phyloP scores from a whole-genome alignment of 2,888 invertebrate species.

The Myathropa florea region DNA sequence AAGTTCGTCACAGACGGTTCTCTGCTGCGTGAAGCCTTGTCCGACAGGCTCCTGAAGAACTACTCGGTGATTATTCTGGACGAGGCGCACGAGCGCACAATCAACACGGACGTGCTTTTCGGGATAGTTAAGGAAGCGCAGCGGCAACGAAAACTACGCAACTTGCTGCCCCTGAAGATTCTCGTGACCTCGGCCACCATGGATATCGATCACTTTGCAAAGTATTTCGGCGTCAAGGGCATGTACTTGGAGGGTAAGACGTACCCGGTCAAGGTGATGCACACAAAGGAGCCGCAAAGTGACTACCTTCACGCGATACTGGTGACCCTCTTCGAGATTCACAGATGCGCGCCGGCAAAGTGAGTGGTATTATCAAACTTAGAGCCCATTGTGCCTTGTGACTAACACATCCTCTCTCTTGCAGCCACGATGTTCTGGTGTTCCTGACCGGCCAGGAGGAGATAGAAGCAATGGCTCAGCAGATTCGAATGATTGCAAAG shows the following conservation, averaged over 20 bases:
- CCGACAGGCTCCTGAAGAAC: constrained; percentile 86
- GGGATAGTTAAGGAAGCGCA: constrained; percentile 95
- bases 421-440: constrained; percentile 93
- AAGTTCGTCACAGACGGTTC: constrained; percentile 98
- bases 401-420: constrained; percentile 75
- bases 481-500: constrained; percentile 87
- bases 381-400: no score
- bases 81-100: constrained; percentile 97
- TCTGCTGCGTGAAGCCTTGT: constrained; percentile 93
- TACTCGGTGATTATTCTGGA: constrained; percentile 94
- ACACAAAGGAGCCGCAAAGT: constrained; percentile 86
- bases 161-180: constrained; percentile 85
- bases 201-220: constrained; percentile 95
- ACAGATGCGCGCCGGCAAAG: constrained; percentile 90
- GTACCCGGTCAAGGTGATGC: constrained; percentile 89
- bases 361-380: constrained; percentile 80
- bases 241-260: constrained; percentile 95
- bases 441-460: constrained; percentile 98
- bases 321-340: constrained; percentile 94
- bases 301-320: constrained; percentile 93
- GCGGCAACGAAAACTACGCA: constrained; percentile 84
- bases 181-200: constrained; percentile 97
- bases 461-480: constrained; percentile 92
- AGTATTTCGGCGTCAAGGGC: constrained; percentile 93
- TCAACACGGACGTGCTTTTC: constrained; percentile 96